Base-by-base conservation (phyloP, 2,888 invertebrate genomes). In the Rotaria magnacalcarata region DNA sequence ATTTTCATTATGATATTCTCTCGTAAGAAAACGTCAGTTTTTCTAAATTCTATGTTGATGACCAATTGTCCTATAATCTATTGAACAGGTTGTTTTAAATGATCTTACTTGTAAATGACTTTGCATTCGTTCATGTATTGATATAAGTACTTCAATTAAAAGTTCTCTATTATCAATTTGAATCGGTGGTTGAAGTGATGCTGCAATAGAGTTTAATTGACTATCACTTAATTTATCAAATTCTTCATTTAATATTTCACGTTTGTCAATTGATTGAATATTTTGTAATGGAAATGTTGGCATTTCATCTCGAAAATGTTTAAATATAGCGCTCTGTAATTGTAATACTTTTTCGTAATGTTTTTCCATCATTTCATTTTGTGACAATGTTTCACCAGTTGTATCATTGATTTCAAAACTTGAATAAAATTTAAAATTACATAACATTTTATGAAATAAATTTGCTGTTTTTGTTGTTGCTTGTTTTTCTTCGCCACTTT, bases 371-470 rank as follows among this genome's bases (percentile, higher is more conserved):
- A 95, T 92, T 89, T 97, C 96, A 87, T 95, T 94, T 89, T 97
- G 96, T 0, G 95, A 95, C 88, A 98, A 92, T 0, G 97, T 95
- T 90, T 97, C 96, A 0, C 98, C 98, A 0, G 95, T 95, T 89
- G 95, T 95, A 90, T 99, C 98, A 91, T 96, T 96, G 88, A 99
- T 99, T 92, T 99, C 99, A 91, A 99, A 99, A 87, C 95, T 93
- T 0, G 96, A 94, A 91, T 99, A 99, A 90, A 98, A 97, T 90
- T 96, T 96, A 85, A 99, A 92, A 94, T 96, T 96, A 88, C 96
- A 95, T 89, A 98, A 92, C 10, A 99, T 92, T 50, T 87, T 80
- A 95, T 97, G 93, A 21, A 93, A 93, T 88, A 90, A 89, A 67
- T 85, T 67, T 14, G 50, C 52, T 47, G 74, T 43, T 56, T 56